Evolutionary conservation across 2,888 invertebrate species (phyloP), one percentile per base, ranked within the genome.

Genomic region (Teinopalpus imperialis): DNA sequence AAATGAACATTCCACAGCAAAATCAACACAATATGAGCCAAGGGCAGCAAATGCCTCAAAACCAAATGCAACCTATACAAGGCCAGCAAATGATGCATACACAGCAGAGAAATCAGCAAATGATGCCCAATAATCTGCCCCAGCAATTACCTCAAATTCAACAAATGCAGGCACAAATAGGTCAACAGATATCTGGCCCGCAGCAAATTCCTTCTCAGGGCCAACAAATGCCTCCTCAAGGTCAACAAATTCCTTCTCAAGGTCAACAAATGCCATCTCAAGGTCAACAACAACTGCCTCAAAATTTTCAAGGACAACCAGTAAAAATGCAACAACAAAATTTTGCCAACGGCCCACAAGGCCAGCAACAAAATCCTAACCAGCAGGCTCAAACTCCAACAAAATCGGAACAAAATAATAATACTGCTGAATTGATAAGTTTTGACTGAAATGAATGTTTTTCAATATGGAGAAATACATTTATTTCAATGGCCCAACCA

Each of bases 401-500:
- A 0, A 87, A 87, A 48, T 66, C 86, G 6, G 87, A 87, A 64
- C 68, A 74, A 43, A 87, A 86, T 53, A 87, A 82, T 51, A 87
- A 83, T 48, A 94, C 94, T 1, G 95, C 94, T 8, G 95, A 95
- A 78, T 87, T 96, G 23, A 96, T 96, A 55, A 93, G 93, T 69
- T 96, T 96, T 60, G 95, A 95, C 87, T 95, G 89, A 91, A 68
- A 54, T 21, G 37, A n/a, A 41, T 37, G 8, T 8, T 32, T 13
- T 13, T 14, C 7, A 48, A 34, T 37, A 57, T 52, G 44, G 53
- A 63, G 52, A 58, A 53, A 66, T 69, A 57, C 71, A 66, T 70
- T 70, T 68, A 61, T 18, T 34, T 36, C 6, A 36, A 36, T 24
- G 41, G 36, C 35, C 30, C 29, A 24, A 24, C 4, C 9, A 18